Evolutionary conservation across 2,888 invertebrate genomes (phyloP).

Genomic region (Abrostola tripartita): DNA sequence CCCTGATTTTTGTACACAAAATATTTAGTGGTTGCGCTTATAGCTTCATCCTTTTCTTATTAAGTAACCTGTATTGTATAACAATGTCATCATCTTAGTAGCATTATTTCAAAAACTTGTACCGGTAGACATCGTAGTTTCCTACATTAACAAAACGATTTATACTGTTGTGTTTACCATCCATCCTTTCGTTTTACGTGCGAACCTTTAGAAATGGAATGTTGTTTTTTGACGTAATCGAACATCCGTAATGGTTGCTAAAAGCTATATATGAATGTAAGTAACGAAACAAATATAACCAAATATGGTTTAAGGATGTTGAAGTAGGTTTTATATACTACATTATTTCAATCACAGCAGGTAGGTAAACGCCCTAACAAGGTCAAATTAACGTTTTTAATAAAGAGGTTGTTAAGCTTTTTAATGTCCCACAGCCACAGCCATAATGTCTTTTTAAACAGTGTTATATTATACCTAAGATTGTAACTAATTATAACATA

Average conservation of each 20-base stretch:
- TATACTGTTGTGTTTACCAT: slow-evolving; percentile 4
- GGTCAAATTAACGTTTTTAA: slow-evolving; percentile 43
- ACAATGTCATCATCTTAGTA: no score
- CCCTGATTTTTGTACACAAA: no score
- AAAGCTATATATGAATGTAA: slow-evolving; percentile 18
- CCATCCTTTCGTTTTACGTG: slow-evolving; percentile 6
- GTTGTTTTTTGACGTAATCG: slow-evolving; percentile 40
- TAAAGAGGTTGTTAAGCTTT: slow-evolving; percentile 29
- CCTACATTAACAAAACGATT: not conserved
- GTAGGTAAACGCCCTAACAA: slow-evolving; percentile 49
- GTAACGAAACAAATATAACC: slow-evolving; percentile 31
- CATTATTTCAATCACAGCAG: slow-evolving; percentile 25
- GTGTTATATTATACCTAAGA: no score
- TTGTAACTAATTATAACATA: no score
- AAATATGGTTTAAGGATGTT: slow-evolving; percentile 34
- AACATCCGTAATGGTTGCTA: slow-evolving; percentile 41
- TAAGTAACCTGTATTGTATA: no score
- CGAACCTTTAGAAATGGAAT: slow-evolving; percentile 25
- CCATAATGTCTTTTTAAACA: no score
- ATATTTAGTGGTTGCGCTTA: no score
- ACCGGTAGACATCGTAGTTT: not conserved
- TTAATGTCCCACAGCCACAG: not conserved
- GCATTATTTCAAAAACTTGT: no score
- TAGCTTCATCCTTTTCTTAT: no score
- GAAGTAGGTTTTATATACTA: slow-evolving; percentile 24